A percentile compares a stretch with the other conserved stretches of the same genome.
Evolutionary conservation across 2,888 invertebrate genomes (phyloP).

Genomic region (Linyphia triangularis): DNA sequence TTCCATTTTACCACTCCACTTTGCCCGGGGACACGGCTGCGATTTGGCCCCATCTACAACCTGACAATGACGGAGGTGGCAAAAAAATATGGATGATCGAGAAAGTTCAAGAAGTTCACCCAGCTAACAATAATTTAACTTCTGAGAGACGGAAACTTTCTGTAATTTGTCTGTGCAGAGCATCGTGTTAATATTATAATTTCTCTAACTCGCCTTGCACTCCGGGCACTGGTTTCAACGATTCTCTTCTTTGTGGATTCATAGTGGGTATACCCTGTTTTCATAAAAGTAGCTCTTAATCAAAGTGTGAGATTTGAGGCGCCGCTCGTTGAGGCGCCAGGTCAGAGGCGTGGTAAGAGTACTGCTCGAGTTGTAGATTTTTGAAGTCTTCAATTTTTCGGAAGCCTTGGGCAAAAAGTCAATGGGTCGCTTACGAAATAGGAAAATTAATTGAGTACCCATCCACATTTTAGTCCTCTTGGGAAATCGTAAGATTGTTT

Average conservation of each 20-base stretch:
- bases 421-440: not conserved
- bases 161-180: conserved; percentile 47
- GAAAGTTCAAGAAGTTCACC: conserved; percentile 41
- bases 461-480: not conserved
- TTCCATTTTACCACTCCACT: conserved; percentile 34
- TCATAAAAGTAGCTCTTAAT: conserved; percentile 25
- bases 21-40: conserved; percentile 38
- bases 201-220: conserved; percentile 11
- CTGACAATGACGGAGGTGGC: conserved; percentile 59
- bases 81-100: conserved; percentile 53
- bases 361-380: not conserved
- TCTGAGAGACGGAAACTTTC: conserved; percentile 33
- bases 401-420: not conserved
- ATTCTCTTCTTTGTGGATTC: conserved; percentile 23
- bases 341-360: not conserved
- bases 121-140: conserved; percentile 51
- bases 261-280: conserved; percentile 21
- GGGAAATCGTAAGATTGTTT: not conserved
- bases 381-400: not conserved
- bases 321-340: not conserved
- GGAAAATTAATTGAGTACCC: not conserved
- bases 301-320: conserved; percentile 13
- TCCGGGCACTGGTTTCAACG: conserved; percentile 3
- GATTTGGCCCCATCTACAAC: not conserved
- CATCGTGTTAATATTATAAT: conserved; percentile 51